Percentiles rank a stretch among this genome's conserved stretches.
Evolutionary conservation across 2,888 invertebrate species (phyloP).

Genomic region (Abrostola tripartita): DNA sequence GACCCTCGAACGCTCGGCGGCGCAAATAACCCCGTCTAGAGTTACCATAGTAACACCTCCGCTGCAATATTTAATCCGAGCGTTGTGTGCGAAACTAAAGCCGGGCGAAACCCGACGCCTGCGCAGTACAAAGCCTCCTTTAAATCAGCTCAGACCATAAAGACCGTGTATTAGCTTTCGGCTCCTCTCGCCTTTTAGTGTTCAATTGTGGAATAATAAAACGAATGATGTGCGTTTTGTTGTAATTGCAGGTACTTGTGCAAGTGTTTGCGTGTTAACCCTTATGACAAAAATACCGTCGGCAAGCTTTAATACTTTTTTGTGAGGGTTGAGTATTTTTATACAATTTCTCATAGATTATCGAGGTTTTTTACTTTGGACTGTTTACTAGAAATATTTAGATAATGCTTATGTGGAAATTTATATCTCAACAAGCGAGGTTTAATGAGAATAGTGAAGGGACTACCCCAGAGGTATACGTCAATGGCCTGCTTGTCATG

Average conservation of each 20-base stretch:
- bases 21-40: slow-evolving; percentile 61
- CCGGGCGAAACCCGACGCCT: slow-evolving; percentile 63
- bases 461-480: no score
- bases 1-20: slow-evolving; percentile 49
- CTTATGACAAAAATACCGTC: not conserved
- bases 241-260: slow-evolving; percentile 47
- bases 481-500: no score
- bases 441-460: no score
- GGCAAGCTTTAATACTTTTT: not conserved
- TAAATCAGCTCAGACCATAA: slow-evolving; percentile 54
- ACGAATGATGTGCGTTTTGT: slow-evolving; percentile 38
- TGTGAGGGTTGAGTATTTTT: not conserved
- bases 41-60: slow-evolving; percentile 66
- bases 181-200: slow-evolving; percentile 50
- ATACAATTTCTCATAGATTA: not conserved
- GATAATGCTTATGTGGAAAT: no score
- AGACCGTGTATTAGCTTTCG: slow-evolving; percentile 62
- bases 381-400: no score
- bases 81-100: slow-evolving; percentile 56
- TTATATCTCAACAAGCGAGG: no score
- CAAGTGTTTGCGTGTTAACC: slow-evolving; percentile 33
- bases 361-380: no score
- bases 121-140: slow-evolving; percentile 63
- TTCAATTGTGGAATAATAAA: slow-evolving; percentile 49
- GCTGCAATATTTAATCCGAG: slow-evolving; percentile 59